Conservation (phyloP, 2,113 vertebrate genomes). For the Hystrix brachyura region DNA sequence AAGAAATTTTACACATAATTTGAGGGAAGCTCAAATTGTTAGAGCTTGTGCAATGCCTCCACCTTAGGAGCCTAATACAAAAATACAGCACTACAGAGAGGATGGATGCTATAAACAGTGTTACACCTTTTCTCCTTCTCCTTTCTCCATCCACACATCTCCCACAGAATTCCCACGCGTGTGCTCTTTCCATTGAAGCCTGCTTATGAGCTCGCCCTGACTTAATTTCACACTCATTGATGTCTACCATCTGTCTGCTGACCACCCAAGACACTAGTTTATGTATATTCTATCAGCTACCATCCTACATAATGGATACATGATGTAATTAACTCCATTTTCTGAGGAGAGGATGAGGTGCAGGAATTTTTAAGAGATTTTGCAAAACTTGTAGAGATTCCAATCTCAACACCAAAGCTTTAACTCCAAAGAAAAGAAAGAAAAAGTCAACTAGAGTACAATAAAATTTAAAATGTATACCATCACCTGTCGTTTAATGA, state of each 20-base stretch:
- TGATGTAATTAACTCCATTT: not conserved
- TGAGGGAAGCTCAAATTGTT: not conserved
- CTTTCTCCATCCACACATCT: not conserved
- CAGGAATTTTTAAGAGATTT: not conserved
- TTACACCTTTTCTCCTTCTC: not conserved
- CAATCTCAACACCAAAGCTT: not conserved
- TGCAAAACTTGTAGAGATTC: not conserved
- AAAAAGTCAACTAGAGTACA: not conserved
- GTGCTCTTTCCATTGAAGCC: not conserved
- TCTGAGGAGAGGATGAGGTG: not conserved
- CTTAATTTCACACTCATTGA: not conserved
- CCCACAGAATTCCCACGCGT: not conserved
- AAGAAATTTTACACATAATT: not conserved
- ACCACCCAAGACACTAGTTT: not conserved
- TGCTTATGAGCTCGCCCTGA: not conserved
- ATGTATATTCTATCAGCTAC: not conserved
- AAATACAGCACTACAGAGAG: not conserved
- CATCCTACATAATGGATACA: not conserved
- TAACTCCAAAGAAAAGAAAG: not conserved
- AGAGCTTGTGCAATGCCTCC: not conserved
- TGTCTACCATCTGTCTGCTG: not conserved
- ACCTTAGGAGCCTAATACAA: not conserved
- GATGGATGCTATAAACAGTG: not conserved
- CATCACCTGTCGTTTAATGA: not conserved
- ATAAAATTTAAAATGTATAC: not conserved